Percentiles rank a stretch among this genome's conserved stretches.
These are phyloP conservation scores for Ectemnius continuus DNA, from an alignment of 2,888 invertebrate species.

Conservation along the genomic window DNA sequence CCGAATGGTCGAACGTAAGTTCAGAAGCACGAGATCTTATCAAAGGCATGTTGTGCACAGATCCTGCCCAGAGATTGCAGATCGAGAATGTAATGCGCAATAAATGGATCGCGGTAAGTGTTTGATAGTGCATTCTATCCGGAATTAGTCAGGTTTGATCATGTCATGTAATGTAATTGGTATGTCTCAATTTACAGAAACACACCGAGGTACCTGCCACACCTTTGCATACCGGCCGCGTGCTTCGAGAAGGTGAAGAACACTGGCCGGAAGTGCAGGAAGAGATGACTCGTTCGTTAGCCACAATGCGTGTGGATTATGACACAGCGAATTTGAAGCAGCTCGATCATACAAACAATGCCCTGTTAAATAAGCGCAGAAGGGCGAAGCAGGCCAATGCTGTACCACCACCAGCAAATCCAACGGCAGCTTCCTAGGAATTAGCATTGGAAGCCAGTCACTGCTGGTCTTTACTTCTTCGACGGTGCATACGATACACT, in stretches of 20 bases:
- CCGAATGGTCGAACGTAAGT: conserved; percentile 97
- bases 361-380: conserved; percentile 90
- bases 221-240: conserved; percentile 93
- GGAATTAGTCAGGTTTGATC: no score
- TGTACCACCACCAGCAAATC: conserved; percentile 60
- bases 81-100: conserved; percentile 95
- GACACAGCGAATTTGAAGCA: conserved; percentile 94
- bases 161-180: no score
- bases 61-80: conserved; percentile 92
- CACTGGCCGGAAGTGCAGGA: conserved; percentile 99
- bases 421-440: conserved; percentile 69
- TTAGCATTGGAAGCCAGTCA: conserved; percentile 44
- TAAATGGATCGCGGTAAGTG: conserved; percentile 90
- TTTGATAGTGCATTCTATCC: not conserved
- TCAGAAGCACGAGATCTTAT: conserved; percentile 97
- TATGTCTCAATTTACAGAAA: conserved; percentile 76
- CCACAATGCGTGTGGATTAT: conserved; percentile 98
- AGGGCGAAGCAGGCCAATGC: conserved; percentile 57
- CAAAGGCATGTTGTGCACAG: conserved; percentile 94
- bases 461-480: conserved; percentile 60
- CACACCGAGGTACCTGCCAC: conserved; percentile 96
- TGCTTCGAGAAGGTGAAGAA: conserved; percentile 94
- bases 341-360: conserved; percentile 94
- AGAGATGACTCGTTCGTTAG: conserved; percentile 98
- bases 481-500: conserved; percentile 62